phyloP scores from a whole-genome alignment of 2,888 invertebrate genomes.

The Oxytorus armatus region DNA sequence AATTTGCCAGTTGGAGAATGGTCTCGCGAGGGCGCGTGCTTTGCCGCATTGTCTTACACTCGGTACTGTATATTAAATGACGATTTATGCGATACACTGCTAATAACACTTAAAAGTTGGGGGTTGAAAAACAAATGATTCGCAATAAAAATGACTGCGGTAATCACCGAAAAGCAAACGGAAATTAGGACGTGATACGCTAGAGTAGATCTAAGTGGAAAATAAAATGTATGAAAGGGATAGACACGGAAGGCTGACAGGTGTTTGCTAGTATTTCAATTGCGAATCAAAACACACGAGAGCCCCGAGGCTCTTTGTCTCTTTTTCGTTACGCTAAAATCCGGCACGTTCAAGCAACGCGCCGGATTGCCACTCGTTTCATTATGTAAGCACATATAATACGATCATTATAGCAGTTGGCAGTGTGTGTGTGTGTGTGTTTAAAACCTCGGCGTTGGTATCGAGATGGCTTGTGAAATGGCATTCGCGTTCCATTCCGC shows the following conservation, averaged over 20 bases:
- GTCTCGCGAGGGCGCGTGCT: slow-evolving; percentile 58
- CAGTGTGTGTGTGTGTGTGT: no score
- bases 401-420: not conserved
- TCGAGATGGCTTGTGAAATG: slow-evolving; percentile 56
- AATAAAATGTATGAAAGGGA: slow-evolving; percentile 39
- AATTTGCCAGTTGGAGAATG: slow-evolving; percentile 77
- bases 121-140: no score
- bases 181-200: not conserved
- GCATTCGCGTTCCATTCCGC: slow-evolving; percentile 46
- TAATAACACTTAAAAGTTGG: not conserved
- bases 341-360: no score
- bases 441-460: no score
- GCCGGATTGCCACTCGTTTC: no score
- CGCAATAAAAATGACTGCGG: no score
- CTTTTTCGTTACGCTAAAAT: slow-evolving; percentile 20
- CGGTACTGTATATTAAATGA: no score
- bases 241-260: slow-evolving; percentile 68
- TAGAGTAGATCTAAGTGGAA: not conserved
- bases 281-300: slow-evolving; percentile 73
- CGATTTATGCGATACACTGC: no score
- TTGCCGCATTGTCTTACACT: slow-evolving; percentile 38
- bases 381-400: slow-evolving; percentile 9
- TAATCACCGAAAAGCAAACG: no score
- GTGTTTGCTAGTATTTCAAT: slow-evolving; percentile 73
- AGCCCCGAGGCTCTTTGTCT: slow-evolving; percentile 52